Evolutionary conservation across 2,888 invertebrate genomes (phyloP).

Genomic region (Aquatica leii): DNA sequence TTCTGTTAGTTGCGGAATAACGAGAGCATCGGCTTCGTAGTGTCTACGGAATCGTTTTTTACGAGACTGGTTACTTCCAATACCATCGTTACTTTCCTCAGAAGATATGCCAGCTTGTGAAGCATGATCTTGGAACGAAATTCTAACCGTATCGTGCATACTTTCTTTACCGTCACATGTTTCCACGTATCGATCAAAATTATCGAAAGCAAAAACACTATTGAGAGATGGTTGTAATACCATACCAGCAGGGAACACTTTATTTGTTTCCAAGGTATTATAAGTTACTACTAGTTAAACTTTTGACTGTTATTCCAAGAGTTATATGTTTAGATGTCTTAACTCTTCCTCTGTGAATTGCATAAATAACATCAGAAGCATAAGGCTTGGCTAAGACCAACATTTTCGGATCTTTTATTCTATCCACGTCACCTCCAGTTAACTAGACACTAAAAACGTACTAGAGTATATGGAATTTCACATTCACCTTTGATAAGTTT

Average conservation of each 20-base stretch:
- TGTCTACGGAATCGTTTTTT: neutral
- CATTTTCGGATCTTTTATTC: conserved; percentile 17
- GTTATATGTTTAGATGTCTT: conserved; percentile 18
- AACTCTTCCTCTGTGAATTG: conserved; percentile 9
- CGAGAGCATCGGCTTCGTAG: neutral
- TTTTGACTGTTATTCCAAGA: conserved; percentile 15
- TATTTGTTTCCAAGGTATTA: conserved; percentile 14
- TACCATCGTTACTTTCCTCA: conserved; percentile 14
- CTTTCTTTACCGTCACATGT: conserved; percentile 41
- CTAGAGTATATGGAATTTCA: conserved; percentile 27
- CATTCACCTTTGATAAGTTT: conserved; percentile 39
- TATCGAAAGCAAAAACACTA: conserved; percentile 42
- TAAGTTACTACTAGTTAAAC: conserved; percentile 27
- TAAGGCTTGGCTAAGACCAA: conserved; percentile 21
- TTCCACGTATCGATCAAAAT: conserved; percentile 43
- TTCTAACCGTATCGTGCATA: conserved; percentile 23
- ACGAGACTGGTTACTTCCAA: no score
- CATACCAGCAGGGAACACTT: conserved; percentile 34
- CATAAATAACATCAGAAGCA: neutral
- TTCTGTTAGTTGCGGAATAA: neutral
- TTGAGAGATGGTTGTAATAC: conserved; percentile 14
- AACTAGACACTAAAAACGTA: conserved; percentile 30
- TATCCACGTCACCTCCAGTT: conserved; percentile 23
- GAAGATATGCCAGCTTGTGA: conserved; percentile 11
- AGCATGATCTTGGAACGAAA: conserved; percentile 22